Base-by-base conservation (phyloP, 2,888 invertebrate species). In the Frankliniella fusca region DNA sequence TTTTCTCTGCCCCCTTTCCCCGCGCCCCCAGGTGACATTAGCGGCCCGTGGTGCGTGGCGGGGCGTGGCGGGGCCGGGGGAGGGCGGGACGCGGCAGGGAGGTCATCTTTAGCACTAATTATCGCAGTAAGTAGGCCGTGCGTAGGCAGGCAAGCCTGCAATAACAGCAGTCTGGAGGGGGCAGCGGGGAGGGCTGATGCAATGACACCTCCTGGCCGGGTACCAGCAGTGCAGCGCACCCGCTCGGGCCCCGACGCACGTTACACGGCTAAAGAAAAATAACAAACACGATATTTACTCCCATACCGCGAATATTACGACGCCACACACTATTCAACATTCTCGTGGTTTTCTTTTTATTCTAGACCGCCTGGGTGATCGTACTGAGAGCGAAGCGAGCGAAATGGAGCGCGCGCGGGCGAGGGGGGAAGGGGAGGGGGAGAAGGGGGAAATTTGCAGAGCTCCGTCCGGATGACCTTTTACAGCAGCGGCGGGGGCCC, bases 91-190 rank as follows among this genome's bases (percentile, higher is more conserved):
- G 12, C 3, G 54, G 15, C 15, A 2, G 61, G 61, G 61, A 18
- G 18, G n/a, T 70, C 70, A 70, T 70, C 70, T 70, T 70, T 70
- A 70, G 70, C 70, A 23, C 70, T 70, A 70, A 70, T 70, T 70
- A 70, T 61, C 70, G 23, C 23, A 11, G 20, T 23, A 70, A 70
- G 70, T 70, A 70, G 70, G 70, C 70, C 54, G 54, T 54, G 54
- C 12, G 54, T 18, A 18, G 15, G 54, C 54, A 15, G n/a, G 61
- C 61, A 18, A n/a, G n/a, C 61, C 15, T 61, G 61, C 61, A 61
- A 61, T 61, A 18, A 18, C 61, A 20, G 61, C 54, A 18, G 54
- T 15, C 15, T 12, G 54, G 54, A 18, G 54, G 54, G 54, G 54
- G 54, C 5, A 2, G 54, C 15, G 54, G 54, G 54, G 54, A 12